Evolutionary conservation across 2,888 invertebrate species (phyloP), one percentile per base, ranked within the genome.

Genomic region (Chalcis sispes): DNA sequence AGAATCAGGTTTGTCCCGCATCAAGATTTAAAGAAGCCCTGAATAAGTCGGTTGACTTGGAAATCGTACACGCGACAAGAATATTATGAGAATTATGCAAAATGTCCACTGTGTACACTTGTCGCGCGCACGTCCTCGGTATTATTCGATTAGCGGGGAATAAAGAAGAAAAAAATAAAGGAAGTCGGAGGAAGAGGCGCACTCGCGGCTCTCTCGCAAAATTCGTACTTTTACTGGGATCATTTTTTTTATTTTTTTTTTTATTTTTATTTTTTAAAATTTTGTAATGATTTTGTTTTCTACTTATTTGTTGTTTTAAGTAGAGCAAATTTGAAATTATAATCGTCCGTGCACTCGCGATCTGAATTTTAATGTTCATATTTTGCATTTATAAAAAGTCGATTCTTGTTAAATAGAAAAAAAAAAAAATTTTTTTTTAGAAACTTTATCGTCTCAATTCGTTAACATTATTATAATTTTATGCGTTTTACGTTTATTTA

Each of bases 71-170:
- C 73, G 66, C 73, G 73, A 72, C 72, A 50, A 18, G 73, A 73
- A 73, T 73, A 67, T 72, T 52, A 61, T 52, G 61, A 56, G 36
- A 2, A 2, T 32, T 58, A 56, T 62, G 62, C 72, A 54, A 72
- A 71, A 62, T 71, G 52, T 8, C 36, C n/a, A 1, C 5, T 32
- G 18, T 20, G 20, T 3, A n/a, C n/a, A n/a, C n/a, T n/a, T n/a
- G n/a, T n/a, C n/a, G n/a, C n/a, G n/a, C 20, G 23, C 20, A 23
- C 23, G 50, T 23, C 5, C 36, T 10, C 8, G 5, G 29, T n/a
- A 29, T 48, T 48, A 58, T 58, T 62, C 62, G 62, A 27, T 20
- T 27, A 27, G 13, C 25, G 7, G 25, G 4, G 40, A 20, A n/a
- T n/a, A n/a, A n/a, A n/a, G 5, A 20, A 15, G 23, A 13, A 42